Conservation (phyloP, 1,140 invertebrate species). For the Archegozetes longisetosus region DNA sequence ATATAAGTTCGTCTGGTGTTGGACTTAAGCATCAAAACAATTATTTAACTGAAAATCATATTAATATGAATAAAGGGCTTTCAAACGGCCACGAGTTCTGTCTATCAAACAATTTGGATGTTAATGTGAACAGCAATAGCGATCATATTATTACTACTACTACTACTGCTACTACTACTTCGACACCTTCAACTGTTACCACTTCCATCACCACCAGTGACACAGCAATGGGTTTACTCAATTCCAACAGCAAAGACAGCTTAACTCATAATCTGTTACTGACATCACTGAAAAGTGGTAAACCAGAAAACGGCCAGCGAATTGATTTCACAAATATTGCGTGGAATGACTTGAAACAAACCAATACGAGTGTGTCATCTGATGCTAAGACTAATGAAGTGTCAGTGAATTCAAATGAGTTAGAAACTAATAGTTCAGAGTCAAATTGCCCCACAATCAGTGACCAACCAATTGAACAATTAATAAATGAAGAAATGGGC, state of each 20-base stretch:
- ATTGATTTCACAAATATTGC: not conserved
- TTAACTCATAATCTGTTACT: not conserved
- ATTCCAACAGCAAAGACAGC: not conserved
- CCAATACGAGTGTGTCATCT: not conserved
- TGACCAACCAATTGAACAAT: not conserved
- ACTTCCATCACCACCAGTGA: not conserved
- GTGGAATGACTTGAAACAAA: constrained; percentile 1
- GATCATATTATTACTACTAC: not conserved
- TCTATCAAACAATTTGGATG: not conserved
- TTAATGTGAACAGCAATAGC: not conserved
- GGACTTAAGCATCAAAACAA: not conserved
- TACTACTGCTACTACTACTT: not conserved
- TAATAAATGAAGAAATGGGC: not conserved
- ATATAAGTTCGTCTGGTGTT: not conserved
- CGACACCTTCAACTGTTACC: not conserved
- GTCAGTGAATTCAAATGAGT: not conserved
- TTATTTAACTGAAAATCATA: not conserved
- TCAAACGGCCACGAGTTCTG: constrained; percentile 1
- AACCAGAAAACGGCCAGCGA: not conserved
- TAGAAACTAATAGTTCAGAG: too few relatives aligned
- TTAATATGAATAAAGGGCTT: constrained; percentile 13
- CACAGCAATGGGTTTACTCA: not conserved
- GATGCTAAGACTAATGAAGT: not conserved
- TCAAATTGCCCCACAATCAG: too few relatives aligned
- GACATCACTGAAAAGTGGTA: not conserved